A percentile compares a stretch with the other conserved stretches of the same genome.
Evolutionary conservation across 2,888 invertebrate species (phyloP).

Genomic region (Agrotis clavis): DNA sequence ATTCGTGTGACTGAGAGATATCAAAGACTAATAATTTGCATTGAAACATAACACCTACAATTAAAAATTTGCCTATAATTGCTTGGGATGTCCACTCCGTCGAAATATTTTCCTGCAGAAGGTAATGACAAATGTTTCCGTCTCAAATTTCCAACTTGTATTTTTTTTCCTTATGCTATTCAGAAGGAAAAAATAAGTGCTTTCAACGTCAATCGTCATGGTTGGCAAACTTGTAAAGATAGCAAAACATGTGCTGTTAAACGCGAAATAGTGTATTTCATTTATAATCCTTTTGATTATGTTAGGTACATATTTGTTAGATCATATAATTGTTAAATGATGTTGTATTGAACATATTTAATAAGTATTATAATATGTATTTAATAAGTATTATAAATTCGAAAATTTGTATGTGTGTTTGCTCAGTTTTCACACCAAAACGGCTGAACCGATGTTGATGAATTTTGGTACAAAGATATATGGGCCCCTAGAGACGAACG

Average conservation of each 20-base stretch:
- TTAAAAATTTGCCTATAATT: background rate
- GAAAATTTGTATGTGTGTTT: too few species aligned
- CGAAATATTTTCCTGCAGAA: background rate
- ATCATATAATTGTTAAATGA: too few species aligned
- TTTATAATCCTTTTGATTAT: background rate
- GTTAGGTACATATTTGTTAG: too few species aligned
- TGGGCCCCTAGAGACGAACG: too few species aligned
- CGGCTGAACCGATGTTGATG: too few species aligned
- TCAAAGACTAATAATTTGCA: background rate
- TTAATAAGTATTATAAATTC: too few species aligned
- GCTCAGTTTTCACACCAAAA: too few species aligned
- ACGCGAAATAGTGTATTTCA: constrained; percentile 13
- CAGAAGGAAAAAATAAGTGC: constrained; percentile 6
- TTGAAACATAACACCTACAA: background rate
- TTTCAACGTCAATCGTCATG: constrained; percentile 23
- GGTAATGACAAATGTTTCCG: constrained; percentile 3
- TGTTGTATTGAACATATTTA: background rate
- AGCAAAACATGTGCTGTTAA: constrained; percentile 4
- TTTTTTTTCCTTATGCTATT: constrained; percentile 11
- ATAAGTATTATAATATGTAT: too few species aligned
- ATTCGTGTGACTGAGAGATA: background rate
- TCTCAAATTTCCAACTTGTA: constrained; percentile 27
- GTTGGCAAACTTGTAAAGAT: constrained; percentile 7
- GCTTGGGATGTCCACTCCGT: background rate
- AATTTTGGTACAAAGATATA: too few species aligned